phyloP scores from a whole-genome alignment of 2,888 invertebrate species.

The Globia sparganii region DNA sequence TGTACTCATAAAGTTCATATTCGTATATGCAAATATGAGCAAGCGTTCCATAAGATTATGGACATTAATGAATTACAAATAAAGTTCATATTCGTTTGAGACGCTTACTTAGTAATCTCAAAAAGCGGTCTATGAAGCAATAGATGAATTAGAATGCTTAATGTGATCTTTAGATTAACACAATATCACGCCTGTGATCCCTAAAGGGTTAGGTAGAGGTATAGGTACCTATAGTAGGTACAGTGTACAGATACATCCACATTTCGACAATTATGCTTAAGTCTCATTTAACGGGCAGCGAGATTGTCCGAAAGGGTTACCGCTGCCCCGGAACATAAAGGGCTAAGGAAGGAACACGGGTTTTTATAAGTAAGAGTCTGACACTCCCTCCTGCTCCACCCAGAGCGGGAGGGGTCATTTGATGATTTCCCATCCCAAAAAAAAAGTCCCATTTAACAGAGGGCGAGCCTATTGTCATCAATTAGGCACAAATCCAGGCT shows the following conservation, averaged over 20 bases:
- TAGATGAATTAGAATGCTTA: conserved; percentile 1
- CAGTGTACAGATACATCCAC: background rate
- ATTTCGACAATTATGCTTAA: background rate
- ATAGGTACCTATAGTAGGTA: background rate
- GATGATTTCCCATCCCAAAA: too few relatives aligned
- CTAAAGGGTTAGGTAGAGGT: background rate
- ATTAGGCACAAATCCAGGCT: too few relatives aligned
- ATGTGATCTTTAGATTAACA: background rate
- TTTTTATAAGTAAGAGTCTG: too few relatives aligned
- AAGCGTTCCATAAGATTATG: background rate
- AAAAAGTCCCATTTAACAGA: too few relatives aligned
- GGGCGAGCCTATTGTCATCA: background rate
- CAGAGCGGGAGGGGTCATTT: too few relatives aligned
- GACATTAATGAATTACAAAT: background rate
- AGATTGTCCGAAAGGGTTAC: too few relatives aligned
- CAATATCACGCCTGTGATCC: background rate
- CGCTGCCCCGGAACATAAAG: too few relatives aligned
- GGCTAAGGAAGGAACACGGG: too few relatives aligned
- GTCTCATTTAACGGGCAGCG: too few relatives aligned
- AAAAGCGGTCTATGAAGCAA: background rate
- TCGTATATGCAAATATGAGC: background rate
- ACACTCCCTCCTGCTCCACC: too few relatives aligned
- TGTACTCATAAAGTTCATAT: fast-evolving
- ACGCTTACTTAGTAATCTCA: background rate
- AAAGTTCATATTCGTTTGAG: background rate